A percentile compares a stretch with the other conserved stretches of the same genome.
Evolutionary conservation across 2,888 invertebrate genomes (phyloP).

Genomic region (Acronicta alni): DNA sequence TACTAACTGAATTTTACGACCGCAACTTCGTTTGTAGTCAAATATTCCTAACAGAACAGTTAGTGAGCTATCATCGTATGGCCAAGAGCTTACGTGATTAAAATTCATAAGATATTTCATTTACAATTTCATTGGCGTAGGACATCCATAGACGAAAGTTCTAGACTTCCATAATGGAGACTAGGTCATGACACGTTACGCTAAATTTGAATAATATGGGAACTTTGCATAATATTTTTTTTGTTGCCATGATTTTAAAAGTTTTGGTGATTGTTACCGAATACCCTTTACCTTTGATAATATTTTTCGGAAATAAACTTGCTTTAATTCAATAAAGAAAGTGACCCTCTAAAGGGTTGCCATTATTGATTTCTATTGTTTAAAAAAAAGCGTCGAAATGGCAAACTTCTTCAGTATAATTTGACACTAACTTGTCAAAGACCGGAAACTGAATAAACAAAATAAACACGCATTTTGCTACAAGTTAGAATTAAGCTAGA

Average conservation of each 20-base stretch:
- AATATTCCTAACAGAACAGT: not conserved
- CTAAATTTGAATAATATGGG: conserved; percentile 2
- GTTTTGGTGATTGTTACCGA: not conserved
- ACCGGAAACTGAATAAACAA: too few species aligned
- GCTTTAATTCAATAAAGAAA: too few species aligned
- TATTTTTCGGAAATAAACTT: too few species aligned
- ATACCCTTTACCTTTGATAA: too few species aligned
- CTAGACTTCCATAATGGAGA: conserved; percentile 33
- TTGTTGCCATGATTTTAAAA: not conserved
- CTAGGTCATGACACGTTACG: conserved; percentile 41
- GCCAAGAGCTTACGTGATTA: conserved; percentile 19
- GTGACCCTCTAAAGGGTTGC: too few species aligned
- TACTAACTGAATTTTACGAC: not conserved
- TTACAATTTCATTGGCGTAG: conserved; percentile 38
- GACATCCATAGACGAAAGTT: conserved; percentile 42
- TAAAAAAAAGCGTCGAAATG: too few species aligned
- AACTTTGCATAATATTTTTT: not conserved
- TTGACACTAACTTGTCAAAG: too few species aligned
- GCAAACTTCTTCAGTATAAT: too few species aligned
- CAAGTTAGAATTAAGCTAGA: too few species aligned
- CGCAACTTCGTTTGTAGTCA: conserved; percentile 4
- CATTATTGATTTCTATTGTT: too few species aligned
- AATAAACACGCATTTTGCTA: too few species aligned
- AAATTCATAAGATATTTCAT: conserved; percentile 29
- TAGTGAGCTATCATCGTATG: conserved; percentile 6